Conservation (phyloP, 2,888 invertebrate species). For the Emmelina monodactyla region DNA sequence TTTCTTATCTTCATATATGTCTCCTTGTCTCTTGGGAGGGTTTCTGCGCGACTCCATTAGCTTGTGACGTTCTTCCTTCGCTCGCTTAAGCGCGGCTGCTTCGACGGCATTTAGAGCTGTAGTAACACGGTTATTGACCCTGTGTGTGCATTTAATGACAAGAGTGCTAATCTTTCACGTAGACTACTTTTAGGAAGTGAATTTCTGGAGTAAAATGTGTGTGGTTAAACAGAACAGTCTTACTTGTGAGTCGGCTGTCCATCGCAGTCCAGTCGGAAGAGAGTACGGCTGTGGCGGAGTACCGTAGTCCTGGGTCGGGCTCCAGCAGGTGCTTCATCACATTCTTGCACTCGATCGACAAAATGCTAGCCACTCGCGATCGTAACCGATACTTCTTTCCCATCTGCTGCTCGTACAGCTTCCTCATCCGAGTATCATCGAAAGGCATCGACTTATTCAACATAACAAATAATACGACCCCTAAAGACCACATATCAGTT, state of each 20-base stretch:
- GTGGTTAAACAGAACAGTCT: constrained; percentile 21
- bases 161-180: too few species aligned
- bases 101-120: constrained; percentile 65
- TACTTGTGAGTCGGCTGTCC: constrained; percentile 69
- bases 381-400: constrained; percentile 70
- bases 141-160: background rate
- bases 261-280: constrained; percentile 72
- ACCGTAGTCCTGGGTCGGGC: constrained; percentile 69
- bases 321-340: constrained; percentile 72
- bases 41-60: constrained; percentile 28
- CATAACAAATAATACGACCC: constrained; percentile 83
- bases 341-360: constrained; percentile 70
- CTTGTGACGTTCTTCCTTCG: constrained; percentile 57
- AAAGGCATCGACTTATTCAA: constrained; percentile 86
- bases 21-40: constrained; percentile 36
- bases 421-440: constrained; percentile 78
- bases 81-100: constrained; percentile 65
- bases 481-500: constrained; percentile 83
- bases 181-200: too few species aligned
- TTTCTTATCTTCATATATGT: constrained; percentile 33
- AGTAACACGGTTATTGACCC: constrained; percentile 5
- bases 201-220: too few species aligned
- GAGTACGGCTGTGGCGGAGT: constrained; percentile 64
- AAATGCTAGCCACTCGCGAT: constrained; percentile 62
- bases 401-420: constrained; percentile 70